A percentile compares a stretch with the other conserved stretches of the same genome.
Evolutionary conservation across 2,113 vertebrate species (phyloP).

Genomic region (Lichenostomus cassidix): DNA sequence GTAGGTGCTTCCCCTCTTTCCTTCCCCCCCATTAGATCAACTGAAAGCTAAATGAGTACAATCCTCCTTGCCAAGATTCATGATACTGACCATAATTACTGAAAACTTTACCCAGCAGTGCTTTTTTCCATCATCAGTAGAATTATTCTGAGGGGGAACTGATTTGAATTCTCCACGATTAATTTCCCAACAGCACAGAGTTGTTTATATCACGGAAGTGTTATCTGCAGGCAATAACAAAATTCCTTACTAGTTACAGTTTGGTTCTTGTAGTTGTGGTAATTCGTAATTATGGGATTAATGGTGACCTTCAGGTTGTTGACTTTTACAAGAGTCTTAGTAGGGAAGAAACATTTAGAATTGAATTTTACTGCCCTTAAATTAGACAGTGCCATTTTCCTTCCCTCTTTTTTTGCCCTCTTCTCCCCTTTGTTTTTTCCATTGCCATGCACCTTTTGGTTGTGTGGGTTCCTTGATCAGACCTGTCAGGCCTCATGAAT

Average conservation of each 20-base stretch:
- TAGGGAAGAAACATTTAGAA: neutral
- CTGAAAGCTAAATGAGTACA: constrained; percentile 55
- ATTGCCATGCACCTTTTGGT: neutral
- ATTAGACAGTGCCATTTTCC: neutral
- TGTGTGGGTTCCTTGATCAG: neutral
- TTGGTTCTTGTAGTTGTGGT: neutral
- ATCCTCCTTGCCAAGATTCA: constrained; percentile 47
- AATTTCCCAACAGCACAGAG: neutral
- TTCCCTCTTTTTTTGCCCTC: neutral
- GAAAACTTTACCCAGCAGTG: neutral
- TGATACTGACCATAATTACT: neutral
- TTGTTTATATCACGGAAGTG: neutral
- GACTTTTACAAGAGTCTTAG: neutral
- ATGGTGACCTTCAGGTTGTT: neutral
- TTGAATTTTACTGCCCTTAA: neutral
- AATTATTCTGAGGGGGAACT: neutral
- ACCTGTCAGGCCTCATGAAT: neutral
- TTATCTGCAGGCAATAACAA: neutral
- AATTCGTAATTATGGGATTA: accelerated
- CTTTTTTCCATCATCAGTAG: neutral
- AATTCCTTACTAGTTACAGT: neutral
- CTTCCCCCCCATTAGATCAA: constrained; percentile 57
- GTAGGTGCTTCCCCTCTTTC: constrained; percentile 81
- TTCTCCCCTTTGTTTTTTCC: neutral
- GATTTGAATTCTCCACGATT: neutral